phyloP scores from a whole-genome alignment of 2,797 vertebrate species.

The Nyctalus aviator region DNA sequence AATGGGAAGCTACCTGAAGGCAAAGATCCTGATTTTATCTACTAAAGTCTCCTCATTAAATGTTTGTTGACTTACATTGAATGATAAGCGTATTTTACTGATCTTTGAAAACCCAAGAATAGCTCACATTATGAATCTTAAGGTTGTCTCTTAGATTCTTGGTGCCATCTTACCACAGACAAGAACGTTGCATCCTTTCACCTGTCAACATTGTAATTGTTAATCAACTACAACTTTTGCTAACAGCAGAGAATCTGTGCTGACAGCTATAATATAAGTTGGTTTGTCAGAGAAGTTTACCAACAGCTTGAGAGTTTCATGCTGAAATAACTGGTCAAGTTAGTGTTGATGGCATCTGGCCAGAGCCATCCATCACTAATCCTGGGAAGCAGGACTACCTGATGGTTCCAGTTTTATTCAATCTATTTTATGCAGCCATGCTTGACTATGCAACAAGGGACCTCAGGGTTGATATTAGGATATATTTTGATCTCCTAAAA shows the following conservation, averaged over 20 bases:
- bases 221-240: slow-evolving; percentile 54
- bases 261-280: slow-evolving; percentile 51
- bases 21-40: neutral
- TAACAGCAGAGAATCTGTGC: slow-evolving; percentile 52
- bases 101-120: neutral
- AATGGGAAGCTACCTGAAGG: neutral
- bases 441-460: slow-evolving; percentile 81
- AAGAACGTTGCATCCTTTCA: neutral
- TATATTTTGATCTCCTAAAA: slow-evolving; percentile 79
- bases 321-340: slow-evolving; percentile 80
- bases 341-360: slow-evolving; percentile 71
- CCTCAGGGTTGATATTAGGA: slow-evolving; percentile 80
- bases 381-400: slow-evolving; percentile 63
- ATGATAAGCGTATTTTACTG: neutral
- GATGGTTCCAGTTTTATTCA: slow-evolving; percentile 78
- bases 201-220: neutral
- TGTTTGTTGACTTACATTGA: slow-evolving; percentile 5
- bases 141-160: neutral
- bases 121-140: neutral
- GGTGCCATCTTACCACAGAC: neutral
- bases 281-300: slow-evolving; percentile 67
- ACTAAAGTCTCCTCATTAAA: neutral
- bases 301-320: slow-evolving; percentile 78
- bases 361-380: slow-evolving; percentile 73
- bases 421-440: slow-evolving; percentile 83